phyloP scores from a whole-genome alignment of 2,888 invertebrate genomes.

The Azorinus chamasolen region DNA sequence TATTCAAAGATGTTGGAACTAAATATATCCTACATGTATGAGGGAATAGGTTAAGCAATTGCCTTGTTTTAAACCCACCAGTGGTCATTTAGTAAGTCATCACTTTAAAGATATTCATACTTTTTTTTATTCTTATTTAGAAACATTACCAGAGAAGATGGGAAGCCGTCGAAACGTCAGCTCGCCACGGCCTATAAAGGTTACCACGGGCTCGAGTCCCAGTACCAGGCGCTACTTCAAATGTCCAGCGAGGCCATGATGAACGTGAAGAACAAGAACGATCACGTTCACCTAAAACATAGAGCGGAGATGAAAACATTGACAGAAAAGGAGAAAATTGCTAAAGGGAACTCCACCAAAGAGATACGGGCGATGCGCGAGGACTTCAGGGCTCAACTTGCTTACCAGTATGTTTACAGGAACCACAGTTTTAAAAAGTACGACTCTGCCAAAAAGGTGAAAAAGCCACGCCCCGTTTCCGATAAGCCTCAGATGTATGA shows the following conservation, averaged over 20 bases:
- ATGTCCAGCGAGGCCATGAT: slow-evolving; percentile 47
- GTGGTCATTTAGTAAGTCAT: too few species aligned
- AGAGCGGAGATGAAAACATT: slow-evolving; percentile 48
- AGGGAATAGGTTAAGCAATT: too few species aligned
- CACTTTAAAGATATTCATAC: too few species aligned
- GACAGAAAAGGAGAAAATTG: slow-evolving; percentile 24
- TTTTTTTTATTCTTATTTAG: too few species aligned
- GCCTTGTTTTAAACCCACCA: too few species aligned
- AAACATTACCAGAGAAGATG: slow-evolving; percentile 48
- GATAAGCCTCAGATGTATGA: slow-evolving; percentile 56
- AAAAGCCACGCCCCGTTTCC: slow-evolving; percentile 52
- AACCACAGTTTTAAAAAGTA: slow-evolving; percentile 51
- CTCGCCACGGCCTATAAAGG: slow-evolving; percentile 58
- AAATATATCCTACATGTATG: too few species aligned
- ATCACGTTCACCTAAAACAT: slow-evolving; percentile 39
- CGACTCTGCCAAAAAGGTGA: slow-evolving; percentile 27
- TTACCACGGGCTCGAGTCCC: slow-evolving; percentile 55
- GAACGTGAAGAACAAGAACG: slow-evolving; percentile 39
- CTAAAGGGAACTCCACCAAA: slow-evolving; percentile 19
- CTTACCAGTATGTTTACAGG: slow-evolving; percentile 62
- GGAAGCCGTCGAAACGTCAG: slow-evolving; percentile 47
- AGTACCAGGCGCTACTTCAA: slow-evolving; percentile 51
- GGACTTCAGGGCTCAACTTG: slow-evolving; percentile 57
- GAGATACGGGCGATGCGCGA: slow-evolving; percentile 45
- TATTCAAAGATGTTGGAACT: too few species aligned